Evolutionary conservation across 2,888 invertebrate genomes (phyloP), one percentile per base, ranked within the genome.

Genomic region (Melinopterus prodromus): DNA sequence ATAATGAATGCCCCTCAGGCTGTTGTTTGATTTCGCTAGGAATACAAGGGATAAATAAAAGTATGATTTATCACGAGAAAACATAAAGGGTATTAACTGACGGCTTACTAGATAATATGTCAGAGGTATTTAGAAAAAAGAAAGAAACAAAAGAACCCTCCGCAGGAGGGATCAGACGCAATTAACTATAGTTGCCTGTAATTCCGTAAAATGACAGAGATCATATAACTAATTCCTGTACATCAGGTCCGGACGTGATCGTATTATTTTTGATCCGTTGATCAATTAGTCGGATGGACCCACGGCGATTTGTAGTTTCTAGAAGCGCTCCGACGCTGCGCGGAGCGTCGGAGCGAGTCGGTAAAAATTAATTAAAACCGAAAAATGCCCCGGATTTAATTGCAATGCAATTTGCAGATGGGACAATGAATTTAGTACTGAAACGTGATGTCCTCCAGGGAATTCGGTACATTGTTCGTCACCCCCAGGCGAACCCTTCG

Each of bases 401-500:
- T 87, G 86, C 85, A 82, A 83, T 85, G 85, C 87, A 88, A 87
- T 88, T 87, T 87, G 84, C 86, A 87, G 86, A 87, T 87, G 86
- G 87, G 85, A 86, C 87, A 87, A 87, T 87, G 86, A 86, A 87
- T 87, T 87, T 86, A 85, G 82, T 81, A 84, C 83, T 83, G 84
- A 84, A 86, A 87, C 88, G 88, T 87, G 87, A 86, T 84, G 83
- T 83, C 83, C 86, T 86, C 86, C 81, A 83, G 85, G 85, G 85
- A 85, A 82, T 82, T 82, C 75, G 79, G 80, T 81, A 80, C 83
- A 84, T 84, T 85, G 83, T 84, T 80, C 81, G 79, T 79, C 77
- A 81, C 84, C 83, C 82, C 78, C 80, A 82, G 84, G 84, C 69
- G 70, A 81, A 81, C 83, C 85, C 82, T 78, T 77, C 80, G 83